phyloP scores from a whole-genome alignment of 2,888 invertebrate species.

The Cephus nigrinus region DNA sequence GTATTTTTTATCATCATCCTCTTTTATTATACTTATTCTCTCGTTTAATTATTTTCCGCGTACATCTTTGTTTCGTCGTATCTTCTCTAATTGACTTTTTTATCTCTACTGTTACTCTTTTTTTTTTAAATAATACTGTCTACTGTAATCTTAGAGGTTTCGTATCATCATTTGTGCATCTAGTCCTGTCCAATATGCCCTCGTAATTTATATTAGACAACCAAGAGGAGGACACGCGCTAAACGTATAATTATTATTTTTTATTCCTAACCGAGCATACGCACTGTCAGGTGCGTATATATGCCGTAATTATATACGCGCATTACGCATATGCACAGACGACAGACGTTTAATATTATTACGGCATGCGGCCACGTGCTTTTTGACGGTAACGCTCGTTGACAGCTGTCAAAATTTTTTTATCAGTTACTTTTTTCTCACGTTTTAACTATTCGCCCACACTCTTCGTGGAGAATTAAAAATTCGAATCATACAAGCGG shows the following conservation, averaged over 20 bases:
- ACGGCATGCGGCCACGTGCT: neutral
- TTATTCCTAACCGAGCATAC: neutral
- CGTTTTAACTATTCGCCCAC: neutral
- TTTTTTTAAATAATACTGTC: neutral
- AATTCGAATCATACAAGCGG: neutral
- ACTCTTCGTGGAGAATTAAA: neutral
- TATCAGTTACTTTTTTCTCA: neutral
- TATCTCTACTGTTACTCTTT: neutral
- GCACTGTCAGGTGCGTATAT: neutral
- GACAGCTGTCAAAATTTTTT: neutral
- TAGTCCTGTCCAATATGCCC: slow-evolving; percentile 57
- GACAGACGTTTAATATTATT: neutral
- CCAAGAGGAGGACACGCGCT: slow-evolving; percentile 15
- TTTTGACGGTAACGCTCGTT: neutral
- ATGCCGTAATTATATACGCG: neutral
- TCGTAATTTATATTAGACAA: slow-evolving; percentile 38
- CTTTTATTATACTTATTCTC: neutral
- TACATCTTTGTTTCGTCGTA: neutral
- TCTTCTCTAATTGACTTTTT: neutral
- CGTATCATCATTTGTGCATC: slow-evolving; percentile 54
- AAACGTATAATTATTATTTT: neutral
- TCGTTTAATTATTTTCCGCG: neutral
- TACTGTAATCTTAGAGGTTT: neutral
- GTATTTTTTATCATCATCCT: neutral
- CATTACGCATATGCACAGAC: neutral